Evolutionary conservation across 2,113 vertebrate species (phyloP).

Genomic region (Pristiophorus japonicus): DNA sequence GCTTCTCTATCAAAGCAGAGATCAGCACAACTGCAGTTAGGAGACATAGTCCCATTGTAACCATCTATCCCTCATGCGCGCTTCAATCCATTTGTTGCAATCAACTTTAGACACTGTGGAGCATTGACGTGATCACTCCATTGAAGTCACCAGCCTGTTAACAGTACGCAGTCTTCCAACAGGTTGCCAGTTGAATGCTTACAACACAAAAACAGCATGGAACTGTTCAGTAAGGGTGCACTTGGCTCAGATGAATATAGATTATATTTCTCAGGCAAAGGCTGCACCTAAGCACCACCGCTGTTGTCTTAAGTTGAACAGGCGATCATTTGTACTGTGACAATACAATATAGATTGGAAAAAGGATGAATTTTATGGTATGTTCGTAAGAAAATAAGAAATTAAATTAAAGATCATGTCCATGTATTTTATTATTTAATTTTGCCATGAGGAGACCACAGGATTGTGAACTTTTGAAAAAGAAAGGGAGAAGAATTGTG

Average conservation of each 20-base stretch:
- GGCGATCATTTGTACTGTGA: not conserved
- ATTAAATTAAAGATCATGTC: not conserved
- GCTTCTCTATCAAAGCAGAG: not conserved
- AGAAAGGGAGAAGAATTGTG: not conserved
- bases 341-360: not conserved
- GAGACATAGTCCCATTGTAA: not conserved
- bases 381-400: not conserved
- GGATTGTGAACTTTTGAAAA: not conserved
- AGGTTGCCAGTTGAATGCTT: not conserved
- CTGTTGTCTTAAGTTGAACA: not conserved
- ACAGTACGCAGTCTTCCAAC: not conserved
- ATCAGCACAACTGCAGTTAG: not conserved
- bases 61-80: not conserved
- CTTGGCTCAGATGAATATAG: not conserved
- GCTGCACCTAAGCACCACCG: not conserved
- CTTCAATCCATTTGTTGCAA: conserved; percentile 26
- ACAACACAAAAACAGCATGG: not conserved
- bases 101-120: not conserved
- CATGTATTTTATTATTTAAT: not conserved
- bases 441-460: not conserved
- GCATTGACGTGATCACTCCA: not conserved
- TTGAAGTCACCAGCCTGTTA: not conserved
- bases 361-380: not conserved
- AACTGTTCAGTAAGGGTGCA: not conserved
- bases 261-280: not conserved